phyloP scores from a whole-genome alignment of 2,797 vertebrate genomes.

The Semaprochilodus insignis region DNA sequence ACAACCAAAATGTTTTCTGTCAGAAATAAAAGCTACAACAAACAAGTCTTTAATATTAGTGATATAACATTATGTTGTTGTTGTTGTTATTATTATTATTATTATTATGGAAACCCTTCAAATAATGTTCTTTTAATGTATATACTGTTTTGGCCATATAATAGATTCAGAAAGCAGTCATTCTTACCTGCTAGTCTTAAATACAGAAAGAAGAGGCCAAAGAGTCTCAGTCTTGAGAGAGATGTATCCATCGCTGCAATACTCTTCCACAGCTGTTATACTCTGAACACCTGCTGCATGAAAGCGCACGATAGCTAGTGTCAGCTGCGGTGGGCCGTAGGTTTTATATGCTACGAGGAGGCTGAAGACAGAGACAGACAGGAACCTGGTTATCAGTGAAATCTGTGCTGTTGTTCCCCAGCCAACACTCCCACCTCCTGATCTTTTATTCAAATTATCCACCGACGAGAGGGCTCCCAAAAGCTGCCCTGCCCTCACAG shows the following conservation, averaged over 20 bases:
- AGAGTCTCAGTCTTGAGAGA: conserved; percentile 54
- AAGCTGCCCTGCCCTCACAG: conserved; percentile 58
- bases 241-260: conserved; percentile 45
- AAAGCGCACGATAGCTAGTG: neutral
- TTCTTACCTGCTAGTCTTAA: conserved; percentile 65
- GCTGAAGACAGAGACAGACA: conserved; percentile 54
- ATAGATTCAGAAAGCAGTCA: neutral
- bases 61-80: too few relatives aligned
- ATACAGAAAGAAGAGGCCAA: conserved; percentile 59
- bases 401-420: conserved; percentile 58
- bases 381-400: conserved; percentile 67
- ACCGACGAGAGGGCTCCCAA: conserved; percentile 35
- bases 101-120: neutral
- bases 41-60: too few relatives aligned
- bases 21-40: too few relatives aligned
- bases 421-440: conserved; percentile 41
- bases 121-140: too few relatives aligned
- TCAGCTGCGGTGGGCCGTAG: neutral
- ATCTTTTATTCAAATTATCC: conserved; percentile 55
- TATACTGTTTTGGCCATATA: too few relatives aligned
- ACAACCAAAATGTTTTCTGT: too few relatives aligned
- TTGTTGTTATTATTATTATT: neutral
- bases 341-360: conserved; percentile 57
- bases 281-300: conserved; percentile 32
- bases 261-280: neutral